These are phyloP conservation scores for Amphilophus citrinellus DNA, from an alignment of 2,113 vertebrate species.

Conservation along the genomic window DNA sequence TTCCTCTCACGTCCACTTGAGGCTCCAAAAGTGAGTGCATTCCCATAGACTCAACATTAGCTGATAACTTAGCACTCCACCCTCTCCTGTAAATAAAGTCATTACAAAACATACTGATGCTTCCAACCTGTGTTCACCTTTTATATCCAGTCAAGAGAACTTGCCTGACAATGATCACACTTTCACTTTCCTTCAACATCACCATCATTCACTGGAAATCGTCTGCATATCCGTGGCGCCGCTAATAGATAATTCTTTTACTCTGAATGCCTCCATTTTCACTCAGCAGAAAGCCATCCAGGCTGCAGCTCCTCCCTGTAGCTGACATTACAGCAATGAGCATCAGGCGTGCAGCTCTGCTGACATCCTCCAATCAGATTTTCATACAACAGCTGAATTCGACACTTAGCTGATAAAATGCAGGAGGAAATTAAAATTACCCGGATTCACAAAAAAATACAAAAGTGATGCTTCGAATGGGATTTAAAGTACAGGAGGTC, in stretches of 20 bases:
- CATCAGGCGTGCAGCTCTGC: neutral
- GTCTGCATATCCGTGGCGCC: neutral
- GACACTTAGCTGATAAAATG: neutral
- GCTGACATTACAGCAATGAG: neutral
- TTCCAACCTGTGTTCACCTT: neutral
- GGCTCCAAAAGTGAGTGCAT: too few relatives aligned
- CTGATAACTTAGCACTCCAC: too few relatives aligned
- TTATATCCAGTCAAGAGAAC: neutral
- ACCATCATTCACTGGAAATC: neutral
- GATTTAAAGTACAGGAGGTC: neutral
- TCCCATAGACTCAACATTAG: too few relatives aligned
- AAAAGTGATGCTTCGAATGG: neutral
- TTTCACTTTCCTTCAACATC: too few relatives aligned
- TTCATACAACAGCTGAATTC: neutral
- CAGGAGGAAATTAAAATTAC: neutral
- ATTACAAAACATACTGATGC: neutral
- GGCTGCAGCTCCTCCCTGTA: neutral
- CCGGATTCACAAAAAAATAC: neutral
- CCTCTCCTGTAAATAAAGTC: neutral
- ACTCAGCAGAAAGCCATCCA: too few relatives aligned
- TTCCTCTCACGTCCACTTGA: neutral
- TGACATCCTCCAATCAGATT: neutral
- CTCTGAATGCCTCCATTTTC: neutral
- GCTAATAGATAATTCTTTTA: neutral
- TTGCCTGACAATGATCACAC: neutral